phyloP scores from a whole-genome alignment of 2,888 invertebrate species.

The Acronicta aceris region DNA sequence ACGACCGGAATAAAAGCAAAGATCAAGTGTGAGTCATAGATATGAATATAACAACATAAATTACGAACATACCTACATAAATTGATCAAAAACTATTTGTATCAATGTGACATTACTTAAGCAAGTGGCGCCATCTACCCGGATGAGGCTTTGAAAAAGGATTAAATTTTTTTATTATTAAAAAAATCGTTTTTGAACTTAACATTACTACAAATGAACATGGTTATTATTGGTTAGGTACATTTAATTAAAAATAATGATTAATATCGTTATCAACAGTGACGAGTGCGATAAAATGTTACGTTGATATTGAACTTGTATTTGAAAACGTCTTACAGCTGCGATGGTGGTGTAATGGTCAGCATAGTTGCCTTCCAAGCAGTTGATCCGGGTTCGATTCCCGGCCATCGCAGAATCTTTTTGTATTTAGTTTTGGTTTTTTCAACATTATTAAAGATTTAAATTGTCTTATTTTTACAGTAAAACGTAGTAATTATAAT shows the following conservation, averaged over 20 bases:
- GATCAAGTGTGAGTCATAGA: background rate
- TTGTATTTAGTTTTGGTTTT: conserved; percentile 43
- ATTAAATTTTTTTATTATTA: too few species aligned
- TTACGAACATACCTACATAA: too few species aligned
- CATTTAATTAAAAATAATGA: too few species aligned
- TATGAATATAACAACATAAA: too few species aligned
- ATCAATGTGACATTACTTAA: background rate
- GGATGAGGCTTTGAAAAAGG: too few species aligned
- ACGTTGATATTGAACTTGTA: background rate
- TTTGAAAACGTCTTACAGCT: conserved; percentile 9
- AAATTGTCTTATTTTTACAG: background rate
- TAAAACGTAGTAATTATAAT: too few species aligned
- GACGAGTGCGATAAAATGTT: conserved; percentile 1
- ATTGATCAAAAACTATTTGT: background rate
- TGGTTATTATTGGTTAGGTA: too few species aligned
- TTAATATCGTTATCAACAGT: background rate
- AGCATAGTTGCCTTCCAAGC: conserved; percentile 88
- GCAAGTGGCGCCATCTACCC: conserved; percentile 20
- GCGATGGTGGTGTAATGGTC: conserved; percentile 88
- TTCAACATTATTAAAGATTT: background rate
- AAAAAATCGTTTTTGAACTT: too few species aligned
- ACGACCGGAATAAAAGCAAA: background rate
- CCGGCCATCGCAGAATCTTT: conserved; percentile 87
- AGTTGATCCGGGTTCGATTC: conserved; percentile 87
- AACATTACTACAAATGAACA: too few species aligned